A percentile compares a stretch with the other conserved stretches of the same genome.
phyloP scores from a whole-genome alignment of 2,797 vertebrate species.

The Vultur gryphus region DNA sequence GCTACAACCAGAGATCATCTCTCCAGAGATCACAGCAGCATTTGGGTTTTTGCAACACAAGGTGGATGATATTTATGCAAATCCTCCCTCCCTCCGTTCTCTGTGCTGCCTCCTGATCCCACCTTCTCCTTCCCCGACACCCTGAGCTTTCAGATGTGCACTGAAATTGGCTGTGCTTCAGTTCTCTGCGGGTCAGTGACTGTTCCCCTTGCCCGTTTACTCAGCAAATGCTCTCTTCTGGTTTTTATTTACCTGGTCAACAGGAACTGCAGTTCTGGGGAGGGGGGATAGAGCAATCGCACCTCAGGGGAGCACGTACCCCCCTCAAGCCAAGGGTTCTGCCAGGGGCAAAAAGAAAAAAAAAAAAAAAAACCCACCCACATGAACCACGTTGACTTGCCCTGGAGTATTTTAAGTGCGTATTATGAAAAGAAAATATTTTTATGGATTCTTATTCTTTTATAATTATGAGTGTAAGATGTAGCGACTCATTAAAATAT shows the following conservation, averaged over 20 bases:
- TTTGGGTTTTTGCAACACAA: conserved; percentile 22
- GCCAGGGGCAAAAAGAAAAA: conserved; percentile 15
- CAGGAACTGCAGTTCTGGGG: conserved; percentile 11
- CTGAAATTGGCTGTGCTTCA: conserved; percentile 47
- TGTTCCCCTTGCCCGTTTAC: not conserved
- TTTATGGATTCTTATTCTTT: conserved; percentile 94
- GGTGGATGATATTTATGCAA: conserved; percentile 67
- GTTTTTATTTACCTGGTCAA: conserved; percentile 39
- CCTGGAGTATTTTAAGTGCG: conserved; percentile 83
- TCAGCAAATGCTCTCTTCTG: conserved; percentile 35
- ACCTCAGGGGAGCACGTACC: conserved; percentile 48
- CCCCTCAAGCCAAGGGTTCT: conserved; percentile 56
- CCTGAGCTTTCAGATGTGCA: conserved; percentile 39
- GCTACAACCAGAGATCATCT: not conserved
- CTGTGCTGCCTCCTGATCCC: not conserved
- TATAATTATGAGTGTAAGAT: conserved; percentile 84
- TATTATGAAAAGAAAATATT: conserved; percentile 93
- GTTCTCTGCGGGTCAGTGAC: conserved; percentile 71
- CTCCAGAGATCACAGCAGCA: conserved; percentile 15
- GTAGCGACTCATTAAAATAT: conserved; percentile 83
- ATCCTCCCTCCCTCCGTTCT: not conserved
- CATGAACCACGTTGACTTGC: conserved; percentile 74
- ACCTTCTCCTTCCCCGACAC: not conserved
- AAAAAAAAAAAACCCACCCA: not conserved
- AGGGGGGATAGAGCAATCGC: conserved; percentile 11